Evolutionary conservation across 2,888 invertebrate species (phyloP).

Genomic region (Falcaria lacertinaria): DNA sequence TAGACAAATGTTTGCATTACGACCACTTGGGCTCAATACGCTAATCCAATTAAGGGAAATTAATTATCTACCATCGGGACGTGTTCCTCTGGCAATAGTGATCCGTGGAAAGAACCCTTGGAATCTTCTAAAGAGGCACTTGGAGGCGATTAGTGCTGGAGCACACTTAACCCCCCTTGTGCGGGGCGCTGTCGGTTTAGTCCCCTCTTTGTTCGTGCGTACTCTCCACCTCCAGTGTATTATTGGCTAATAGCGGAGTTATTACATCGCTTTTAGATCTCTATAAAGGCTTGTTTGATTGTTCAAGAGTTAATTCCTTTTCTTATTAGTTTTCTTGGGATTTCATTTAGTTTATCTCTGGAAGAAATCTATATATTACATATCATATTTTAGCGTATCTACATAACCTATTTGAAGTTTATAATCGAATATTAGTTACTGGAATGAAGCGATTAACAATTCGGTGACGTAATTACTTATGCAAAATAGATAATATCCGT

Average conservation of each 20-base stretch:
- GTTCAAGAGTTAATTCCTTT: not conserved
- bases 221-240: slow-evolving; percentile 37
- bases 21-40: slow-evolving; percentile 39
- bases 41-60: slow-evolving; percentile 66
- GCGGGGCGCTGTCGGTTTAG: slow-evolving; percentile 46
- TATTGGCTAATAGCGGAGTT: slow-evolving; percentile 48
- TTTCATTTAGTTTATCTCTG: not conserved
- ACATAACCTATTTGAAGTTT: no score
- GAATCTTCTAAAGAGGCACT: slow-evolving; percentile 58
- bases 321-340: not conserved
- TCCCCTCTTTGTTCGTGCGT: slow-evolving; percentile 54
- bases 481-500: no score
- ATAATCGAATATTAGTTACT: no score
- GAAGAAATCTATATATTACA: no score
- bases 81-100: slow-evolving; percentile 65
- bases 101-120: slow-evolving; percentile 67
- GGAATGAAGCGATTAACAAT: no score
- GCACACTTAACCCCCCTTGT: slow-evolving; percentile 57
- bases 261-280: slow-evolving; percentile 30
- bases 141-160: slow-evolving; percentile 64
- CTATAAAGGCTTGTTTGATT: slow-evolving; percentile 11
- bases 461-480: no score
- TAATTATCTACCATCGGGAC: slow-evolving; percentile 63
- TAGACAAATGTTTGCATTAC: slow-evolving; percentile 28
- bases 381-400: no score